Evolutionary conservation across 2,797 vertebrate species (phyloP), one percentile per base, ranked within the genome.

Genomic region (Bradypodion ventrale): DNA sequence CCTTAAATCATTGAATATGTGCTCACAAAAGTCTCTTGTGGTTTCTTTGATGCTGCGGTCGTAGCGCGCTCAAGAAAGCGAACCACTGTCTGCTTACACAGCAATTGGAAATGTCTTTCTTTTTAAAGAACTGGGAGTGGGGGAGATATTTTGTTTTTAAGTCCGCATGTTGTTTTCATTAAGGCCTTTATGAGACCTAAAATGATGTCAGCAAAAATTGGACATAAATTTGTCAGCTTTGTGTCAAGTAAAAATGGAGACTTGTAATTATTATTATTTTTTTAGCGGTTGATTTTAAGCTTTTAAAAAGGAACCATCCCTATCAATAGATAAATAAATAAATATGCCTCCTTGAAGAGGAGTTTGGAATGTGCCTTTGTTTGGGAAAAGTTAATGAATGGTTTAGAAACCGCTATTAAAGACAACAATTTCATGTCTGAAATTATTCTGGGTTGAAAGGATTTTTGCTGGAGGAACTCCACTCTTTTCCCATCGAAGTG

Each of bases 161-260:
- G 92, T 80, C 49, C 84, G 90, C 95, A 96, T 96, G 91, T 96
- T 97, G 95, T 96, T 97, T 94, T 94, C 78, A 96, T 97, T 97
- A 97, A 93, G 85, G 93, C 96, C 91, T 95, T 95, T 94, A 94
- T 95, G 91, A 95, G 95, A 95, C 94, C 94, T 93, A 94, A 92
- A 92, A 93, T 96, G 94, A 94, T 93, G 93, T 94, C 95, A 94
- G 91, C 94, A 95, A 90, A n/a, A 95, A 93, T 42, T 89, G 94
- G 93, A 93, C 92, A 94, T 93, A 94, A 93, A 93, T 96, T 95
- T 95, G 95, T 96, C 96, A 96, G 91, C 87, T 95, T 25, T 91
- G 92, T 92, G 91, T 92, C 79, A 56, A 96, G 87, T 93, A 78
- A 91, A 93, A 49, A 62, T 12, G 23, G 29, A 83, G 90, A 80